Percentiles rank a stretch among this genome's conserved stretches.
Conservation (phyloP, 2,888 invertebrate species). For the Drosophila mercatorum region DNA sequence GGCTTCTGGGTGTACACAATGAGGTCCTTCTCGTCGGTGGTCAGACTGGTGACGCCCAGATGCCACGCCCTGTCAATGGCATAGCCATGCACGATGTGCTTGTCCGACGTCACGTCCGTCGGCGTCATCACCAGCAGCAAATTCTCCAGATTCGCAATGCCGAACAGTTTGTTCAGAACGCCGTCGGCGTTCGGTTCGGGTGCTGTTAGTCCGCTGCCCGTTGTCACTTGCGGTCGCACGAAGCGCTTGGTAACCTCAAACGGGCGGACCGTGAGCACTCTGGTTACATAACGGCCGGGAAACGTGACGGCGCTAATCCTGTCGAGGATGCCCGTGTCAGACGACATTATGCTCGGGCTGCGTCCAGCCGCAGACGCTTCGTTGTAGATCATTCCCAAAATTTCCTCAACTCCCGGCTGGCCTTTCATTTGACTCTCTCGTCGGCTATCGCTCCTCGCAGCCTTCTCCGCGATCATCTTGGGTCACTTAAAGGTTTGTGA, state of each 20-base stretch:
- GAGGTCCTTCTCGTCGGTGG: slow-evolving; percentile 12
- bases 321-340: neutral
- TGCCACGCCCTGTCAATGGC: slow-evolving; percentile 15
- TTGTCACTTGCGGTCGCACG: neutral
- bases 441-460: neutral
- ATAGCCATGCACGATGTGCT: slow-evolving; percentile 35
- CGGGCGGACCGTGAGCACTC: neutral
- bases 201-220: too few relatives aligned
- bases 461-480: neutral
- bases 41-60: slow-evolving; percentile 34
- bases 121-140: slow-evolving; percentile 39
- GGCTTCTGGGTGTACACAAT: slow-evolving; percentile 12
- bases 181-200: neutral
- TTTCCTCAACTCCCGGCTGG: neutral
- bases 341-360: neutral
- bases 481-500: neutral
- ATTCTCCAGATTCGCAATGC: neutral
- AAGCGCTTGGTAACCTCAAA: slow-evolving; percentile 11
- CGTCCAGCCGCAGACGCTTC: neutral
- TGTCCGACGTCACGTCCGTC: accelerated
- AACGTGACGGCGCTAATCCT: neutral
- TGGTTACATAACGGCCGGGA: slow-evolving; percentile 13
- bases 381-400: slow-evolving; percentile 6
- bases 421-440: neutral
- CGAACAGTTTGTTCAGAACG: slow-evolving; percentile 24